Evolutionary conservation across 1,140 invertebrate genomes (phyloP), one percentile per base, ranked within the genome.

Genomic region (Zaprionus ornatus): DNA sequence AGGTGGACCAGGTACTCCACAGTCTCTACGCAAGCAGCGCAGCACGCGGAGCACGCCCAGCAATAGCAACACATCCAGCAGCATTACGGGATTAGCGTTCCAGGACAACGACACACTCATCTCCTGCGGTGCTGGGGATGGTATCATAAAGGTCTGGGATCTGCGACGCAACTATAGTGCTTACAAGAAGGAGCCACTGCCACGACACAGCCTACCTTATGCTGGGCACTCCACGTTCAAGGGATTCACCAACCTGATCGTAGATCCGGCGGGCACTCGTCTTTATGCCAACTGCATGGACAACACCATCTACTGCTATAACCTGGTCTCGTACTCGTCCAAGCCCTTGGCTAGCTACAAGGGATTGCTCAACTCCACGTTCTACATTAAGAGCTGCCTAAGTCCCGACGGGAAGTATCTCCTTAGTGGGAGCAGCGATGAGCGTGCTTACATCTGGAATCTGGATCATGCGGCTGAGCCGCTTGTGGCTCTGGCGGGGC

Each of bases 211-310:
- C 2, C 94, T 98, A 68, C 94, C 95, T 1, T 97, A 97, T 90
- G 94, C 94, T 32, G 96, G 96, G 4, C 94, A 94, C 35, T 95
- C 94, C 45, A 95, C 94, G 1, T 94, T 93, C 62, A 95, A 95
- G 73, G 97, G 97, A 1, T 98, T 96, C 91, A 96, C 97, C 6
- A 97, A 96, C 79, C 91, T 98, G 1, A 93, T 95, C 15, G 93
- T 98, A 63, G 96, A 97, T 91, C 95, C 95, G 9, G 93, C 94
- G 4, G 92, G 94, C 52, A 93, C 95, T 6, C 94, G 94, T n/a
- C 92, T 98, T 0, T 98, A 96, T 93, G 97, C 96, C 4, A 97
- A 95, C 91, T 98, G 97, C 92, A 96, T 97, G 94, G 97, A 98
- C 92, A 96, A 96, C 85, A 95, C 95, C 25, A 97, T 98, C 50